phyloP scores from a whole-genome alignment of 2,888 invertebrate species.

The Cryptocephalus primarius region DNA sequence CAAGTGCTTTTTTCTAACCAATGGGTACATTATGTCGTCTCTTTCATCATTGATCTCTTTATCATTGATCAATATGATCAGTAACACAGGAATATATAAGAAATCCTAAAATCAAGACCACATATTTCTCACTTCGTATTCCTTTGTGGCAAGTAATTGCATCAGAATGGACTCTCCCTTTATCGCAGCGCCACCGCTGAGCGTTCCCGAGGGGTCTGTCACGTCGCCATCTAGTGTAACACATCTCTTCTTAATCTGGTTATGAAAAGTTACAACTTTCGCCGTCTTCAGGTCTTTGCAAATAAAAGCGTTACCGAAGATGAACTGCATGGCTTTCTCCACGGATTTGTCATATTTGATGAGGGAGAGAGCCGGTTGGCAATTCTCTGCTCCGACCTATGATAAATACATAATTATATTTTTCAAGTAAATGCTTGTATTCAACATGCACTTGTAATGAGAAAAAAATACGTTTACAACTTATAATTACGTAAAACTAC shows the following conservation, averaged over 20 bases:
- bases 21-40: too few species aligned
- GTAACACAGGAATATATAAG: too few species aligned
- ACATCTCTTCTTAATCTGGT: conserved; percentile 51
- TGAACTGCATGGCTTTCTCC: conserved; percentile 71
- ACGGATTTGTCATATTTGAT: conserved; percentile 57
- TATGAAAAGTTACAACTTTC: conserved; percentile 69
- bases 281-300: conserved; percentile 75
- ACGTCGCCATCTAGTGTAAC: conserved; percentile 91
- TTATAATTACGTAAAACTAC: neutral
- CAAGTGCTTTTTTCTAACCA: too few species aligned
- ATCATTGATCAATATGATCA: too few species aligned
- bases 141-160: conserved; percentile 35
- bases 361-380: conserved; percentile 68
- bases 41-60: too few species aligned
- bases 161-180: conserved; percentile 47
- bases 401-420: conserved; percentile 2
- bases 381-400: conserved; percentile 69
- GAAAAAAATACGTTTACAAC: too few species aligned
- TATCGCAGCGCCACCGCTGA: conserved; percentile 73
- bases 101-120: neutral
- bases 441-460: too few species aligned
- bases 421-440: too few species aligned
- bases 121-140: conserved; percentile 24
- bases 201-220: conserved; percentile 79
- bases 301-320: conserved; percentile 79